Evolutionary conservation across 2,797 vertebrate species (phyloP).

Genomic region (Helostoma temminkii): DNA sequence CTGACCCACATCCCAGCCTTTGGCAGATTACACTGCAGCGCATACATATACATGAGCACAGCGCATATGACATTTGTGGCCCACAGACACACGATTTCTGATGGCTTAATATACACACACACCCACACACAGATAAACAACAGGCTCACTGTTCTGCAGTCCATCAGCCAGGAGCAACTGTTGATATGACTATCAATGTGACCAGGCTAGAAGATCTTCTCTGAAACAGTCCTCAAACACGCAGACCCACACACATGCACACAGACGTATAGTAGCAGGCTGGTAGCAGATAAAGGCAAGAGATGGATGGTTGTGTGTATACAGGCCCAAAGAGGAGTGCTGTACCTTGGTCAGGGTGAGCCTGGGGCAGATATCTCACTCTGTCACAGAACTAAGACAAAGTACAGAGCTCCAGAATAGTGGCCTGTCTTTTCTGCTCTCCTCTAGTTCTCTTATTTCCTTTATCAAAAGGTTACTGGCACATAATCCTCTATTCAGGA

Average conservation of each 20-base stretch:
- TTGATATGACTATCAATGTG: constrained; percentile 75
- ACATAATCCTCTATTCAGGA: neutral
- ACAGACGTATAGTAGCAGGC: constrained; percentile 34
- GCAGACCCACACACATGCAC: constrained; percentile 23
- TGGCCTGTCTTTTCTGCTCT: constrained; percentile 16
- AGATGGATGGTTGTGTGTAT: constrained; percentile 50
- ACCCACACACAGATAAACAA: constrained; percentile 62
- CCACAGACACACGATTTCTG: constrained; percentile 63
- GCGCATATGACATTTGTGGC: constrained; percentile 48
- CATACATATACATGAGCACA: constrained; percentile 18
- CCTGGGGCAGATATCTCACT: constrained; percentile 42
- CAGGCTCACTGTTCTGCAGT: constrained; percentile 65
- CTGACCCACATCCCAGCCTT: constrained; percentile 74
- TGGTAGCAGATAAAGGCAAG: constrained; percentile 62
- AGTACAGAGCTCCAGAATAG: constrained; percentile 40
- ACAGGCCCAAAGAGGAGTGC: constrained; percentile 10
- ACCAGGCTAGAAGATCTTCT: constrained; percentile 59
- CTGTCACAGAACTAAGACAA: constrained; percentile 42
- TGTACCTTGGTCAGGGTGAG: constrained; percentile 57
- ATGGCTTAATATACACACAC: constrained; percentile 47
- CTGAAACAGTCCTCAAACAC: constrained; percentile 57
- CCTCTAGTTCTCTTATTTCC: constrained; percentile 2
- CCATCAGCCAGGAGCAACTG: constrained; percentile 69
- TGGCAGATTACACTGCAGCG: constrained; percentile 67
- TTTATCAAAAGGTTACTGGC: neutral